Base-by-base conservation (phyloP, 1,140 invertebrate genomes). In the Pseudomyrmex cubaensis region DNA sequence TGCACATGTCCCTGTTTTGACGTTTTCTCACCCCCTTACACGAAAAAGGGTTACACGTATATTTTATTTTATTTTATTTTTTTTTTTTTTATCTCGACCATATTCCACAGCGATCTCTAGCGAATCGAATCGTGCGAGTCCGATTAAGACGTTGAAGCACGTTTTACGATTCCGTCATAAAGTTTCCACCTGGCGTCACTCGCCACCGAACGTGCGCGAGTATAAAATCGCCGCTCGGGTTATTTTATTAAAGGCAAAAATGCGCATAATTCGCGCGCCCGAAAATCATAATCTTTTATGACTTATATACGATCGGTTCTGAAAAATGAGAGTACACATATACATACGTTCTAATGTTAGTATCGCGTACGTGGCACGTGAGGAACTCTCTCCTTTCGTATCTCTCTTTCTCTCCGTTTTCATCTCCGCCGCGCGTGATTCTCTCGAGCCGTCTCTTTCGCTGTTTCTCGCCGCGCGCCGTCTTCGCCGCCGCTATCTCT, bases 211-310 rank as follows among this genome's bases (percentile, higher is more conserved):
- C 52, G 12, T 15, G 9, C 46, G 8, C 13, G 13, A 0, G n/a
- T 76, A 35, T 35, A 35, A 76, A 12, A 25, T 20, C 5, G 50
- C 17, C 48, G 13, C 20, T 64, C 62, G 44, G 2, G 15, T 10
- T 50, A 22, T 35, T 76, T 83, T 66, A 87, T 82, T 75, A 87
- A 85, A 59, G 57, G 50, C 52, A 9, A 20, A 25, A 25, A 56
- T 48, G 10, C 20, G 8, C 10, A 12, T 20, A 20, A 35, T 20
- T 10, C 17, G 56, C 22, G n/a, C 35, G 46, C 20, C 12, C 15
- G 12, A 70, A 77, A 74, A 35, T 80, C 22, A 46, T 57, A 35
- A 82, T 85, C 15, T 17, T 82, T 74, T 84, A 77, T 20, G 59
- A 57, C 35, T 17, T 35, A 2, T 15, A 13, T 35, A 5, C 4